phyloP scores from a whole-genome alignment of 23 tunicate genomes.

The Styela plicata region DNA sequence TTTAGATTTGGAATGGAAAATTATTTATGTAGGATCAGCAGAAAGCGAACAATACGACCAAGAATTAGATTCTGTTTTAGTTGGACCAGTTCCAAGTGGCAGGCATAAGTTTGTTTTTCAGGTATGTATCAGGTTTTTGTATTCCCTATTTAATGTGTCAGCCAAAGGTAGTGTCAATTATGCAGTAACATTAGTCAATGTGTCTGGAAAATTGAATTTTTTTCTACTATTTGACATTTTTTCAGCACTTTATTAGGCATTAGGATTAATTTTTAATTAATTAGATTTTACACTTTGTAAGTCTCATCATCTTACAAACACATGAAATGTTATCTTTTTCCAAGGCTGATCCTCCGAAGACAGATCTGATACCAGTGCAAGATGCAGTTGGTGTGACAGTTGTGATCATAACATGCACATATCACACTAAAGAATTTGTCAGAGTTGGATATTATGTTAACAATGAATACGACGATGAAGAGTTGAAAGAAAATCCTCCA shows the following conservation, averaged over 20 bases:
- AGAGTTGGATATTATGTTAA: slow-evolving; percentile 92
- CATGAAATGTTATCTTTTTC: too few relatives aligned
- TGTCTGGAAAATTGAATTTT: too few relatives aligned
- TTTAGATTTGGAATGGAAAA: slow-evolving; percentile 87
- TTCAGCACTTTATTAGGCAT: too few relatives aligned
- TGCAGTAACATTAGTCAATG: too few relatives aligned
- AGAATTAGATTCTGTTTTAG: slow-evolving; percentile 76
- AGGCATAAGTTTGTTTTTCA: slow-evolving; percentile 95
- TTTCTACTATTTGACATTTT: too few relatives aligned
- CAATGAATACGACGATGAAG: slow-evolving; percentile 85
- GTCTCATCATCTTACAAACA: too few relatives aligned
- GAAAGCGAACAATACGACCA: slow-evolving; percentile 87
- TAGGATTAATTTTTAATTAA: too few relatives aligned
- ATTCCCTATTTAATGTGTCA: too few relatives aligned
- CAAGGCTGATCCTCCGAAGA: slow-evolving; percentile 87
- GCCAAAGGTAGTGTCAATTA: too few relatives aligned
- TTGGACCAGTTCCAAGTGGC: slow-evolving; percentile 95
- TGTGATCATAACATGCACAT: slow-evolving; percentile 89
- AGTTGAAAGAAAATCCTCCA: slow-evolving; percentile 86
- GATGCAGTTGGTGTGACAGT: slow-evolving; percentile 97
- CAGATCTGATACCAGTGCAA: slow-evolving; percentile 73
- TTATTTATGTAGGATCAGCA: slow-evolving; percentile 91
- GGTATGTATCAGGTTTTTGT: too few relatives aligned
- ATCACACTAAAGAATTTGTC: slow-evolving; percentile 84
- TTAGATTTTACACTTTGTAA: too few relatives aligned